These are phyloP conservation scores for Diabrotica balteata DNA, from an alignment of 2,888 invertebrate genomes.

Conservation along the genomic window DNA sequence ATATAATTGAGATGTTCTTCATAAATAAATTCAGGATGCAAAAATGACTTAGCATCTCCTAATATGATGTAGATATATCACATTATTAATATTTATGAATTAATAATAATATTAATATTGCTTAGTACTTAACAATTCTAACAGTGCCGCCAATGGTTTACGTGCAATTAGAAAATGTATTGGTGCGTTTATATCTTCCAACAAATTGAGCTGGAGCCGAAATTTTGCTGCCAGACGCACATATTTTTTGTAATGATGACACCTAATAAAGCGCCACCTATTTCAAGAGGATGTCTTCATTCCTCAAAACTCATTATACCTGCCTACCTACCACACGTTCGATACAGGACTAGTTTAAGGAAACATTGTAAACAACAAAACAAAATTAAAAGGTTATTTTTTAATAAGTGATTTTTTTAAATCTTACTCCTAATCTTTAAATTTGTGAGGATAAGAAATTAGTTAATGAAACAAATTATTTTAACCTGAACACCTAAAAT, in stretches of 20 bases:
- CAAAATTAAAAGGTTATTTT: background rate
- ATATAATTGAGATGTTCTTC: too few relatives aligned
- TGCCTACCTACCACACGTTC: conserved; percentile 28
- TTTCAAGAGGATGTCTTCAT: conserved; percentile 38
- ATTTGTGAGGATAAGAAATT: background rate
- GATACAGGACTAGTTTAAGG: background rate
- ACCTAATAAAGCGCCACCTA: conserved; percentile 49
- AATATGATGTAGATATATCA: too few relatives aligned
- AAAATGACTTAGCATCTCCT: too few relatives aligned
- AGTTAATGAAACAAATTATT: background rate
- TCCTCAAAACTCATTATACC: conserved; percentile 29
- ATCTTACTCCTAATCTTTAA: background rate
- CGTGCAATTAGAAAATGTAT: background rate
- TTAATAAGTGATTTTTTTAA: too few relatives aligned
- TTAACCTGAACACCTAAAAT: too few relatives aligned
- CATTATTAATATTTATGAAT: too few relatives aligned
- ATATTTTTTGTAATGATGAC: conserved; percentile 42
- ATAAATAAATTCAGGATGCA: too few relatives aligned
- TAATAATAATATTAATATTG: background rate
- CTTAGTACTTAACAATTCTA: background rate
- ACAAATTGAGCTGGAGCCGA: conserved; percentile 2
- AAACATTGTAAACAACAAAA: conserved; percentile 3
- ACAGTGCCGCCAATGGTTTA: background rate
- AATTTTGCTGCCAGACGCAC: conserved; percentile 14
- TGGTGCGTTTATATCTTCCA: background rate